Percentiles rank a stretch among this genome's conserved stretches.
These are phyloP conservation scores for Dromas ardeola DNA, from an alignment of 2,113 vertebrate species.

Conservation along the genomic window DNA sequence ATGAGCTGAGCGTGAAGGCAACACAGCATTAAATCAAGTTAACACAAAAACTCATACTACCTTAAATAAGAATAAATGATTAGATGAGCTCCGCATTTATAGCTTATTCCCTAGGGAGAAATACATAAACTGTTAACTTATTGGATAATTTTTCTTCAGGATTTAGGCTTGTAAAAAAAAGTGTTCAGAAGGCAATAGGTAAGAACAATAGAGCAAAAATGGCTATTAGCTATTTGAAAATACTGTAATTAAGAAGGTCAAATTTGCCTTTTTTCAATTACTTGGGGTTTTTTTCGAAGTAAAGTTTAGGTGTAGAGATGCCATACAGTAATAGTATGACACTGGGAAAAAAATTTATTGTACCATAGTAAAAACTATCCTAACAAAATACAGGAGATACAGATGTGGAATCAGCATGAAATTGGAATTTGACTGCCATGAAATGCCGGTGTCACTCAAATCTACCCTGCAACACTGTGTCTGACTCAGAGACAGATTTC, in stretches of 20 bases:
- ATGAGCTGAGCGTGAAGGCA: not conserved
- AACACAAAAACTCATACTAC: not conserved
- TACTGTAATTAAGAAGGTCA: not conserved
- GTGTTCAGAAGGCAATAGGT: not conserved
- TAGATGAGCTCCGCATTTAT: not conserved
- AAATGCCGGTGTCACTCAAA: not conserved
- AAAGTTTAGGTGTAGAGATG: not conserved
- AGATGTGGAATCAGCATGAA: not conserved
- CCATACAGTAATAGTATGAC: not conserved
- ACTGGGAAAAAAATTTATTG: not conserved
- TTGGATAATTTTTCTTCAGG: not conserved
- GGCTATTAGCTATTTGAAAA: not conserved
- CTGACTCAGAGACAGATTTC: not conserved
- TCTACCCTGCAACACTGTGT: not conserved
- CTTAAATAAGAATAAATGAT: not conserved
- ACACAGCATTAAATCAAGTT: not conserved
- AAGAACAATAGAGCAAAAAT: not conserved
- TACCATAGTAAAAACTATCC: not conserved
- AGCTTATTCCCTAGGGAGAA: not conserved
- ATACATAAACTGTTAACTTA: not conserved
- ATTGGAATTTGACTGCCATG: not conserved
- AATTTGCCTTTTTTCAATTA: not conserved
- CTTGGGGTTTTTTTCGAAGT: accelerated
- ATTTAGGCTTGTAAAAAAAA: not conserved
- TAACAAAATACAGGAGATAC: not conserved